These are phyloP conservation scores for Seriola aureovittata DNA, from an alignment of 2,113 vertebrate species.

Conservation along the genomic window DNA sequence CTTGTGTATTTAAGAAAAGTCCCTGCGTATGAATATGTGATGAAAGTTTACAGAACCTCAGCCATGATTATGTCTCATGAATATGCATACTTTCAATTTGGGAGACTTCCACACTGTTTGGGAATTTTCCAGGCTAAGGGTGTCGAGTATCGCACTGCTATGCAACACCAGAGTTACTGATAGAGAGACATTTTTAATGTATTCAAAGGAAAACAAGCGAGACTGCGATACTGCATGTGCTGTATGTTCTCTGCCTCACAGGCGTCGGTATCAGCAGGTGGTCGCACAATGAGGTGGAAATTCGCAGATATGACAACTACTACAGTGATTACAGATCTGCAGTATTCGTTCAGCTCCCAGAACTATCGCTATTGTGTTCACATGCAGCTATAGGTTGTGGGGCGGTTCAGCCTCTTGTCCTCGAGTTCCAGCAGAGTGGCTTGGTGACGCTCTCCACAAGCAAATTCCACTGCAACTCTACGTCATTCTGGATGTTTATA, in stretches of 20 bases:
- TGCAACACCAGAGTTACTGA: slow-evolving; percentile 29
- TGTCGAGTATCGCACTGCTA: slow-evolving; percentile 28
- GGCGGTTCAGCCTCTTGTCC: neutral
- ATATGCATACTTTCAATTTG: slow-evolving; percentile 70
- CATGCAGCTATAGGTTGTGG: slow-evolving; percentile 1
- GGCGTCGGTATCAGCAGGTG: slow-evolving; percentile 50
- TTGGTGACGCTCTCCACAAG: neutral
- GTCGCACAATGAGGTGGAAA: slow-evolving; percentile 41
- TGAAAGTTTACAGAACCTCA: slow-evolving; percentile 49
- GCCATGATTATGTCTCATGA: slow-evolving; percentile 60
- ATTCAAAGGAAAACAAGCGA: slow-evolving; percentile 38
- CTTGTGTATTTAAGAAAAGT: slow-evolving; percentile 57
- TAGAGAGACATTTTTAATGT: slow-evolving; percentile 20
- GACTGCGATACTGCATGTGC: slow-evolving; percentile 10
- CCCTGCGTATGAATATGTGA: slow-evolving; percentile 75
- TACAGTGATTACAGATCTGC: slow-evolving; percentile 16
- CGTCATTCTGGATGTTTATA: neutral
- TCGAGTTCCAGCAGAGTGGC: neutral
- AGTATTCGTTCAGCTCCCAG: neutral
- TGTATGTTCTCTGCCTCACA: slow-evolving; percentile 11
- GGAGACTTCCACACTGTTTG: slow-evolving; percentile 53
- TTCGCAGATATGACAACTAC: slow-evolving; percentile 16
- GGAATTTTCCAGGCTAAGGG: slow-evolving; percentile 46
- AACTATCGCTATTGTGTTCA: neutral
- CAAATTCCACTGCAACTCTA: neutral